Conservation (phyloP, 2,113 vertebrate species). For the Axis porcinus region DNA sequence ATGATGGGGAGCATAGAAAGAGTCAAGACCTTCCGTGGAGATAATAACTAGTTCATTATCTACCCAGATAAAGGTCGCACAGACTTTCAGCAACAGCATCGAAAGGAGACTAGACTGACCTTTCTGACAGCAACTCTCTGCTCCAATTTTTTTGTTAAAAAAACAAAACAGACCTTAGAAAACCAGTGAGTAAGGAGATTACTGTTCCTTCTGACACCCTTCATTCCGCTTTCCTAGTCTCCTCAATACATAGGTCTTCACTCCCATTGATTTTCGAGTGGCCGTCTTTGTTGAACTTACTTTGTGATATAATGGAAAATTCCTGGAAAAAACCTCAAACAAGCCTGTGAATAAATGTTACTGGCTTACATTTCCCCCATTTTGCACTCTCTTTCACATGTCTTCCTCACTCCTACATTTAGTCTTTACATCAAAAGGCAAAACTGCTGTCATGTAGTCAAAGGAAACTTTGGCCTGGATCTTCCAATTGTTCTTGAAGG, state of each 20-base stretch:
- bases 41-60: slow-evolving; percentile 73
- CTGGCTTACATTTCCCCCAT: not conserved
- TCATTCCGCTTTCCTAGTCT: not conserved
- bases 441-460: slow-evolving; percentile 3
- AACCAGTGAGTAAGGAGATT: not conserved
- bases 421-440: not conserved
- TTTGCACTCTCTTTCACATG: not conserved
- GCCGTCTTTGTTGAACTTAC: not conserved
- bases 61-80: slow-evolving; percentile 63
- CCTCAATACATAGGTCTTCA: not conserved
- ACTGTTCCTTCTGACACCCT: not conserved
- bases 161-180: slow-evolving; percentile 38
- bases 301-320: not conserved
- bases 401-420: slow-evolving; percentile 20
- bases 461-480: slow-evolving; percentile 6
- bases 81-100: slow-evolving; percentile 52
- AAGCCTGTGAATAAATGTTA: not conserved
- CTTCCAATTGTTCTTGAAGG: slow-evolving; percentile 11
- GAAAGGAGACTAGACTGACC: not conserved
- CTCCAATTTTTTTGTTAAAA: not conserved
- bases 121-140: slow-evolving; percentile 24
- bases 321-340: not conserved
- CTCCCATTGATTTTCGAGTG: not conserved
- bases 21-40: slow-evolving; percentile 57
- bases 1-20: slow-evolving; percentile 51